Evolutionary conservation across 1,140 invertebrate species (phyloP).

Genomic region (Olivierus martensii): DNA sequence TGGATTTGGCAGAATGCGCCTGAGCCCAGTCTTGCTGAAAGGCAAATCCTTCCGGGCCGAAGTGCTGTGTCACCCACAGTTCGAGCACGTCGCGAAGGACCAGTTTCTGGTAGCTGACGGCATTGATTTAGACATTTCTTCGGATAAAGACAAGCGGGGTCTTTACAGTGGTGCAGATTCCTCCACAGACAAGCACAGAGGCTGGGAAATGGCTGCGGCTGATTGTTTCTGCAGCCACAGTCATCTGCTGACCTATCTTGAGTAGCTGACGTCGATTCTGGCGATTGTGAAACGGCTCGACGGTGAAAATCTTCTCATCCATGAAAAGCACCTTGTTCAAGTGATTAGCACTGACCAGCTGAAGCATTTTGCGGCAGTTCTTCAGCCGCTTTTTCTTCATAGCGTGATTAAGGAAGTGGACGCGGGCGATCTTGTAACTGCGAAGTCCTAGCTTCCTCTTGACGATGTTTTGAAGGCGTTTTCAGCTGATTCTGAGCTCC

Average conservation of each 20-base stretch:
- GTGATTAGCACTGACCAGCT: not conserved
- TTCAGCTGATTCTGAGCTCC: not conserved
- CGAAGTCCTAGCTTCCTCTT: not conserved
- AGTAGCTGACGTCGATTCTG: not conserved
- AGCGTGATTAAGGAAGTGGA: not conserved
- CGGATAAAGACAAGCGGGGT: slow-evolving; percentile 1
- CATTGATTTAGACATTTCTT: not conserved
- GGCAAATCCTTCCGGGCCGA: not conserved
- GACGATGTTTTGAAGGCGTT: not conserved
- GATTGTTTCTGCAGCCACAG: not conserved
- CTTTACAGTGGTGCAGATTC: not conserved
- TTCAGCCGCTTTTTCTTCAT: not conserved
- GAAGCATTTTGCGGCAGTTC: not conserved
- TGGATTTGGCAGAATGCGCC: not conserved
- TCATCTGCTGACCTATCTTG: not conserved
- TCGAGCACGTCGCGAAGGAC: not conserved
- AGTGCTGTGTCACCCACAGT: not conserved
- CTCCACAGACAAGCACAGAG: not conserved
- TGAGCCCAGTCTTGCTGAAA: not conserved
- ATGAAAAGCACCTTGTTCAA: not conserved
- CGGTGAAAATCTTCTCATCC: not conserved
- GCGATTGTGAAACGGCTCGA: not conserved
- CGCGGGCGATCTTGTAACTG: not conserved
- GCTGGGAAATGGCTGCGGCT: not conserved
- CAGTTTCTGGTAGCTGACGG: not conserved